phyloP scores from a whole-genome alignment of 2,113 vertebrate species.

The Brachyhypopomus gauderio region DNA sequence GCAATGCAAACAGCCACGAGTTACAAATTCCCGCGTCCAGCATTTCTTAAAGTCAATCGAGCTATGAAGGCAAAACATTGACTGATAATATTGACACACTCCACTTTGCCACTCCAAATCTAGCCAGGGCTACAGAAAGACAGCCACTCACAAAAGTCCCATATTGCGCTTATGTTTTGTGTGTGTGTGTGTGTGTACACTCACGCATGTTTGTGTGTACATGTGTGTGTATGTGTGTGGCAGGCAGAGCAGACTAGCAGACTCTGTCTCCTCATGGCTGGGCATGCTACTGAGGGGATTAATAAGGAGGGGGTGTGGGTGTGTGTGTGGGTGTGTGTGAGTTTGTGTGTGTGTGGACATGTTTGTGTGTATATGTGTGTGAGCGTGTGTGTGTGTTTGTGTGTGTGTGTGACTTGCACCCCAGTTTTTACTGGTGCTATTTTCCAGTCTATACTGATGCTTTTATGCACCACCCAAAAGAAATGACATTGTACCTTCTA shows the following conservation, averaged over 20 bases:
- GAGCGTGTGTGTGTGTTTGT: slow-evolving; percentile 34
- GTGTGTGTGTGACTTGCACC: slow-evolving; percentile 5
- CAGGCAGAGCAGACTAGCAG: slow-evolving; percentile 30
- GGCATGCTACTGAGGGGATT: slow-evolving; percentile 49
- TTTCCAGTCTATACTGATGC: slow-evolving; percentile 16
- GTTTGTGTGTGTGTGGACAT: slow-evolving; percentile 18
- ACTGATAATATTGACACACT: background rate
- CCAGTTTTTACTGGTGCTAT: slow-evolving; percentile 25
- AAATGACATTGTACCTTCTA: background rate
- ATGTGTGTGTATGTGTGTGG: slow-evolving; percentile 9
- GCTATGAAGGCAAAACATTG: background rate
- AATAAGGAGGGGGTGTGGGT: slow-evolving; percentile 46
- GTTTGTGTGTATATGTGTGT: slow-evolving; percentile 12
- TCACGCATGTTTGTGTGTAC: slow-evolving; percentile 36
- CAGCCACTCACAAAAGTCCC: background rate
- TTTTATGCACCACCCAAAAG: background rate
- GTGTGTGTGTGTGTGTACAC: slow-evolving; percentile 6
- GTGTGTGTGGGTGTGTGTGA: slow-evolving; percentile 6
- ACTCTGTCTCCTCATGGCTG: slow-evolving; percentile 39
- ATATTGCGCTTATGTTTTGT: slow-evolving; percentile 3
- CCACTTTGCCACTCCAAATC: background rate
- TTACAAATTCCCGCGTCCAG: background rate
- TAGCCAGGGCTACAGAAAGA: background rate
- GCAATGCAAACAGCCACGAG: background rate
- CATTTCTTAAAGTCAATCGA: background rate